A percentile compares a stretch with the other conserved stretches of the same genome.
Evolutionary conservation across 2,888 invertebrate species (phyloP).

Genomic region (Caenorhabditis plicata): DNA sequence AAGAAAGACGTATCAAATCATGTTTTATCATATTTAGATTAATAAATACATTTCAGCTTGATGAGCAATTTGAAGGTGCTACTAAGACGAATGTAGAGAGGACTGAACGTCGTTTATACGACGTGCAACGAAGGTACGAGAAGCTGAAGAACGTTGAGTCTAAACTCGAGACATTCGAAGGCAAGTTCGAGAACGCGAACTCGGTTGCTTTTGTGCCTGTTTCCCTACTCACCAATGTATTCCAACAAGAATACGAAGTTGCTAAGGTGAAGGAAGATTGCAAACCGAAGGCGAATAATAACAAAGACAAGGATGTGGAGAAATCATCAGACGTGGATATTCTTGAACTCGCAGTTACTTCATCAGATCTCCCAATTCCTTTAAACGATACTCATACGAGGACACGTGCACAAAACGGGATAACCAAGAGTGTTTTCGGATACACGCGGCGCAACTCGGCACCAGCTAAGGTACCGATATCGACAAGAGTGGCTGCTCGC

Average conservation of each 20-base stretch:
- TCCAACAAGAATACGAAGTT: constrained; percentile 44
- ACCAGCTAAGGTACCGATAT: constrained; percentile 7
- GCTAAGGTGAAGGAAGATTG: constrained; percentile 24
- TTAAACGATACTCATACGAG: not conserved
- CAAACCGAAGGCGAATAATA: too few relatives aligned
- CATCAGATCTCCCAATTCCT: constrained; percentile 14
- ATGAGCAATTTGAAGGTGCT: constrained; percentile 30
- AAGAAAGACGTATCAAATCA: too few relatives aligned
- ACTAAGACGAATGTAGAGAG: constrained; percentile 35
- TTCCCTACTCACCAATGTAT: constrained; percentile 42
- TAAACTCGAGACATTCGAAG: constrained; percentile 26
- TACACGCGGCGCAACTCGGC: not conserved
- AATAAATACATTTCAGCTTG: too few relatives aligned
- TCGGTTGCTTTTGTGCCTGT: constrained; percentile 54
- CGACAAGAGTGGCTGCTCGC: constrained; percentile 15
- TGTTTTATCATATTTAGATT: too few relatives aligned
- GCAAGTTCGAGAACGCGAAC: constrained; percentile 28
- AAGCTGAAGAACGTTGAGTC: constrained; percentile 16
- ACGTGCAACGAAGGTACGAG: constrained; percentile 31
- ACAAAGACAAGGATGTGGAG: not conserved
- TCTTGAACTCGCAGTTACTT: constrained; percentile 14
- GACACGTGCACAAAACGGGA: constrained; percentile 19
- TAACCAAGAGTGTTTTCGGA: constrained; percentile 8
- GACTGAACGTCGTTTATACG: constrained; percentile 29
- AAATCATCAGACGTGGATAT: constrained; percentile 4